Percentiles rank a stretch among this genome's conserved stretches.
These are phyloP conservation scores for Calliphora vicina DNA, from an alignment of 1,140 invertebrate species.

Conservation along the genomic window DNA sequence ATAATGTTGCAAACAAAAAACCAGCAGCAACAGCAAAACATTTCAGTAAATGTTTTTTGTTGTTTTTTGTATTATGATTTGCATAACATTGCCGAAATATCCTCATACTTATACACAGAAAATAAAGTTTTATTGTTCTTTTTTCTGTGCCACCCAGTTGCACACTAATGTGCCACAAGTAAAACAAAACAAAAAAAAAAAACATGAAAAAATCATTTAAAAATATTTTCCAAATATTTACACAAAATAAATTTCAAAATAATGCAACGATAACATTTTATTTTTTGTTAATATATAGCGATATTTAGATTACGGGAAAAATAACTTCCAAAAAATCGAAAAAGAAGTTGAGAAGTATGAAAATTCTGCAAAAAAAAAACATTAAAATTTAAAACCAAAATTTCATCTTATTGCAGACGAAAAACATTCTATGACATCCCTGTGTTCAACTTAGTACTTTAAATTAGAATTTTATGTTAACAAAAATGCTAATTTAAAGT, in stretches of 20 bases:
- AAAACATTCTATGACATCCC: too few species aligned
- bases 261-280: background rate
- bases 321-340: too few species aligned
- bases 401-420: too few species aligned
- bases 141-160: background rate
- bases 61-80: background rate
- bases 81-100: slow-evolving; percentile 1
- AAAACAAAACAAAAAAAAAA: background rate
- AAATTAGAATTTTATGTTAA: too few species aligned
- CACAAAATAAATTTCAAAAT: background rate
- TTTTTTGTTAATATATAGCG: background rate
- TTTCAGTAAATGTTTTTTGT: background rate
- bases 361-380: too few species aligned
- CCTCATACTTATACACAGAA: background rate
- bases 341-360: too few species aligned
- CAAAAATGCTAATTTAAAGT: too few species aligned
- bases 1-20: background rate
- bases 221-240: background rate
- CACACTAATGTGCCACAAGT: background rate
- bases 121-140: background rate
- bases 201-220: background rate
- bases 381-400: too few species aligned
- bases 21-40: background rate
- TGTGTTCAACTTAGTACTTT: too few species aligned
- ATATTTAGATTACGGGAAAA: too few species aligned